Evolutionary conservation across 2,888 invertebrate species (phyloP).

Genomic region (Microctonus brassicae): DNA sequence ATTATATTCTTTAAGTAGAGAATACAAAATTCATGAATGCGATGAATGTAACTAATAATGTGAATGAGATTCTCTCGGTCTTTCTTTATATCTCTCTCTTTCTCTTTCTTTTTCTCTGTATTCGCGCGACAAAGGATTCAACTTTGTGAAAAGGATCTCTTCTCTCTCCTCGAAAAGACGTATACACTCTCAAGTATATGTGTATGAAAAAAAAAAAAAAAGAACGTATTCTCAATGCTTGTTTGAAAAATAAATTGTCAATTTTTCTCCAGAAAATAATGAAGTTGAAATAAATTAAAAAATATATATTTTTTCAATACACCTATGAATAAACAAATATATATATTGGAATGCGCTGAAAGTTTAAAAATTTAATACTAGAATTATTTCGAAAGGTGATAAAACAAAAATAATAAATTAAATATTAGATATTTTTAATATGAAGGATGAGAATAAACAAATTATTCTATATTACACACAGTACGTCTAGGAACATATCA

Average conservation of each 20-base stretch:
- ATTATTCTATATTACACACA: neutral
- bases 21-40: conserved; percentile 18
- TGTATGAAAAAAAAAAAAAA: neutral
- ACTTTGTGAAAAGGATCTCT: neutral
- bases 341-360: no score
- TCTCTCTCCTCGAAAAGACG: no score
- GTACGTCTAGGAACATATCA: no score
- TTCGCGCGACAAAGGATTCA: conserved; percentile 4
- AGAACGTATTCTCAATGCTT: neutral
- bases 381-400: neutral
- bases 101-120: neutral
- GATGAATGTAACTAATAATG: conserved; percentile 17
- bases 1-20: conserved; percentile 1
- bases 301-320: no score
- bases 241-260: no score
- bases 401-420: neutral
- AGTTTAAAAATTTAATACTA: no score
- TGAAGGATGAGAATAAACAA: neutral
- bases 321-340: no score
- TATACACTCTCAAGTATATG: neutral
- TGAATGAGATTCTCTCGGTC: conserved; percentile 12
- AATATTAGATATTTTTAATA: no score
- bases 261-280: no score
- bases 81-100: neutral
- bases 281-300: no score